Base-by-base conservation (phyloP, 2,797 vertebrate species). In the Sebastes miniatus region DNA sequence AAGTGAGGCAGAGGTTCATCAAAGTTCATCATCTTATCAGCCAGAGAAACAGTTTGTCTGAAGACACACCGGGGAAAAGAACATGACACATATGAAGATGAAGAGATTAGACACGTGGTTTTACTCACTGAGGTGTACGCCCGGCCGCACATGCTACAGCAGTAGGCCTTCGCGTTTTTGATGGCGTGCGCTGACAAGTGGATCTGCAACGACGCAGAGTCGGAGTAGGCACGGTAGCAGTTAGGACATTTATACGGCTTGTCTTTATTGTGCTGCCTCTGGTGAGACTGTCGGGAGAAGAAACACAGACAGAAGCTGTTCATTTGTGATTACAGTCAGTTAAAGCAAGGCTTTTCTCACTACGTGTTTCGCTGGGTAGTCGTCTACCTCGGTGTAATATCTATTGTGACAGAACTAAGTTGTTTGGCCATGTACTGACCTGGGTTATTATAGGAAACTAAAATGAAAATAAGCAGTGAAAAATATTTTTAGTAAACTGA, bases 231-330 rank as follows among this genome's bases (percentile, higher is more conserved):
- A 90, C 98, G 97, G 96, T 99, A 99, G 95, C 98, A 99, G 96
- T 99, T 99, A 24, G 98, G 98, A 97, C 98, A 99, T 95, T 99
- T 99, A 92, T 99, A 99, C 84, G 98, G 98, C 90, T 99, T 99
- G 94, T 99, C 98, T 97, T 99, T 99, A 94, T 99, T 99, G 96
- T 99, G 98, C 94, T 99, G 98, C 90, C 98, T 97, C 96, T 99
- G 98, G 95, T 99, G 98, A 93, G 98, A 99, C 98, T 99, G 94
- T 6, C 1, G 7, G 64, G 32, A 13, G 32, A 20, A 59, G 36
- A 83, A n/a, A 88, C 16, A 77, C 12, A 32, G 6, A 63, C 7
- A 67, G 3, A 69, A 1, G n/a, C n/a, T 64, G 8, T 22, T 50
- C 39, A 39, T 39, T 14, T 39, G 39, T 14, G 13, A 39, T 39